phyloP scores from a whole-genome alignment of 2,888 invertebrate species.

The Urechis unicinctus region DNA sequence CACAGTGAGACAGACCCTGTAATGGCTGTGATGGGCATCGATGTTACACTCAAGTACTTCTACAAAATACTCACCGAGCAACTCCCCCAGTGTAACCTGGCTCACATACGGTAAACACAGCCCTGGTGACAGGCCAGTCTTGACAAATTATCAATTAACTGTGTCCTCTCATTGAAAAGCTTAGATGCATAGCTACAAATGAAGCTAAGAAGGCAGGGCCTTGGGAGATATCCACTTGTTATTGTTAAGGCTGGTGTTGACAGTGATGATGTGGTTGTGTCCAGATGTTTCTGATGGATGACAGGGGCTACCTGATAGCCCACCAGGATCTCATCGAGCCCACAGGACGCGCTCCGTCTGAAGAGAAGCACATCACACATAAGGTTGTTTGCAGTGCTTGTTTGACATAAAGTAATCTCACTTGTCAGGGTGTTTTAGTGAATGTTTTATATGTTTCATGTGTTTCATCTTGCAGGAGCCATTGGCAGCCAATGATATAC shows the following conservation, averaged over 20 bases:
- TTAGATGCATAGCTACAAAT: too few relatives aligned
- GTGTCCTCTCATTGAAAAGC: too few relatives aligned
- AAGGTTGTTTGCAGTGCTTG: constrained; percentile 25
- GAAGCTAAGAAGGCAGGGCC: background rate
- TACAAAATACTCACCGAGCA: constrained; percentile 63
- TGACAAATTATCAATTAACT: too few relatives aligned
- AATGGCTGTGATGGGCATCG: constrained; percentile 73
- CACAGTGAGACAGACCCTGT: constrained; percentile 57
- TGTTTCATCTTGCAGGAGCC: constrained; percentile 58
- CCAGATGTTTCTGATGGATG: constrained; percentile 86
- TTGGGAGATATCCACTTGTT: background rate
- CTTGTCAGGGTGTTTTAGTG: too few relatives aligned
- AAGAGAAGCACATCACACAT: constrained; percentile 81
- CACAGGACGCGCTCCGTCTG: constrained; percentile 62
- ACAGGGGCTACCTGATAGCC: constrained; percentile 79
- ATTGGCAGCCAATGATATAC: constrained; percentile 79
- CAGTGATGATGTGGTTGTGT: too few relatives aligned
- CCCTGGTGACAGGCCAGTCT: too few relatives aligned
- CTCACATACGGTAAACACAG: constrained; percentile 42
- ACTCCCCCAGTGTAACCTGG: constrained; percentile 43
- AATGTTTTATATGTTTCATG: background rate
- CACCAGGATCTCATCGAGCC: constrained; percentile 68
- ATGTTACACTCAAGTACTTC: constrained; percentile 78
- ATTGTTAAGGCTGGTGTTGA: constrained; percentile 55
- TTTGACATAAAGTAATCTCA: background rate